Conservation (phyloP, 2,797 vertebrate genomes). For the Eidolon dupreanum region DNA sequence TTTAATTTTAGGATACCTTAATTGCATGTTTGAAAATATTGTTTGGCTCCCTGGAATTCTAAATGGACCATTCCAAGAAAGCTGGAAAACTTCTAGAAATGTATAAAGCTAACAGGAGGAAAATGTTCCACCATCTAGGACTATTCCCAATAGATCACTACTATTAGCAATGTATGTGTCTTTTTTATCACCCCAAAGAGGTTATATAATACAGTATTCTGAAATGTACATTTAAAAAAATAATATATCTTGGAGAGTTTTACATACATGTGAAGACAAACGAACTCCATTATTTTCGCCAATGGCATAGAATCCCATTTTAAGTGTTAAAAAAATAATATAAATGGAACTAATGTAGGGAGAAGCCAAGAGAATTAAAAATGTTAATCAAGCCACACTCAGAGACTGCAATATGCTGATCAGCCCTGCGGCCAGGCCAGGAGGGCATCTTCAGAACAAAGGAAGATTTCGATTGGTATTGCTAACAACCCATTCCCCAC, state of each 20-base stretch:
- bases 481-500: too few relatives aligned
- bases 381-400: too few relatives aligned
- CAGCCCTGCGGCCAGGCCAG: too few relatives aligned
- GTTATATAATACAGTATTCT: background rate
- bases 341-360: too few relatives aligned
- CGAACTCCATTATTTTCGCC: background rate
- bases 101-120: background rate
- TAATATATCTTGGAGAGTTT: background rate
- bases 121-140: background rate
- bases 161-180: background rate
- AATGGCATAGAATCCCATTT: background rate
- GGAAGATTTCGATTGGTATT: too few relatives aligned
- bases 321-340: background rate
- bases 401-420: too few relatives aligned
- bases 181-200: background rate
- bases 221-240: background rate
- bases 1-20: background rate
- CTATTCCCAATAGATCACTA: background rate
- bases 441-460: too few relatives aligned
- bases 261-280: background rate
- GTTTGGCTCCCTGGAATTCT: background rate
- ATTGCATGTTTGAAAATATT: background rate
- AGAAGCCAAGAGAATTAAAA: too few relatives aligned
- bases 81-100: background rate
- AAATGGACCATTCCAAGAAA: background rate